phyloP scores from a whole-genome alignment of 2,888 invertebrate genomes.

The Ceramica pisi region DNA sequence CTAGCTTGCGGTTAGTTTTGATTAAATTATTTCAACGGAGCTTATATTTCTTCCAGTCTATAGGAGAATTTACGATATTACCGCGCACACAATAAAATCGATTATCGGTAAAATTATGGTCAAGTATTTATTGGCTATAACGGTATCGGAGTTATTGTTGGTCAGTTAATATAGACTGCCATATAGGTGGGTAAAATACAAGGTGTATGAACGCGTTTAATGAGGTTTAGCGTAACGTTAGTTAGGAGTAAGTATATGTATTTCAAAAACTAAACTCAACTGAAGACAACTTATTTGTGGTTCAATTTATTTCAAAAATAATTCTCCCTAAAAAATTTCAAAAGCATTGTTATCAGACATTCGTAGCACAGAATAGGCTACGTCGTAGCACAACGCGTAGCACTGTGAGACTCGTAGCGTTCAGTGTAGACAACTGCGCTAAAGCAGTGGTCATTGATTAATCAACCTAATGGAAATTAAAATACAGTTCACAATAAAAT shows the following conservation, averaged over 20 bases:
- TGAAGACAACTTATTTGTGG: not conserved
- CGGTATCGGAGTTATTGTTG: constrained; percentile 7
- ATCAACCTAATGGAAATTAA: not conserved
- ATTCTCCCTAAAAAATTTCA: not conserved
- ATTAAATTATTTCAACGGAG: constrained; percentile 44
- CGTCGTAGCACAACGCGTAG: constrained; percentile 40
- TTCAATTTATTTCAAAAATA: not conserved
- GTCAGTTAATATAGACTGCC: constrained; percentile 18
- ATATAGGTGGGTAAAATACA: not conserved
- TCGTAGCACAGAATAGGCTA: constrained; percentile 42
- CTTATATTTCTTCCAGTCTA: constrained; percentile 56
- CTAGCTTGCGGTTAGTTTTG: constrained; percentile 29
- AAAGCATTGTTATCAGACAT: not conserved
- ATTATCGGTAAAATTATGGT: constrained; percentile 50
- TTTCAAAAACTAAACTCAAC: too few species aligned
- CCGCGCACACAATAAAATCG: constrained; percentile 51
- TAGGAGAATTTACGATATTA: constrained; percentile 48
- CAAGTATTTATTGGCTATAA: constrained; percentile 40
- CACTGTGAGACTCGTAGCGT: not conserved
- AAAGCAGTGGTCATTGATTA: not conserved
- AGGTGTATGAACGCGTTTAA: too few species aligned
- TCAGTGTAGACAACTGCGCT: not conserved
- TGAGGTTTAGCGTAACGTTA: too few species aligned
- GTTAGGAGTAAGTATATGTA: too few species aligned
- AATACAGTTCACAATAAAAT: not conserved